Conservation (phyloP, 2,888 invertebrate species). For the Hypselothyrea guttata region DNA sequence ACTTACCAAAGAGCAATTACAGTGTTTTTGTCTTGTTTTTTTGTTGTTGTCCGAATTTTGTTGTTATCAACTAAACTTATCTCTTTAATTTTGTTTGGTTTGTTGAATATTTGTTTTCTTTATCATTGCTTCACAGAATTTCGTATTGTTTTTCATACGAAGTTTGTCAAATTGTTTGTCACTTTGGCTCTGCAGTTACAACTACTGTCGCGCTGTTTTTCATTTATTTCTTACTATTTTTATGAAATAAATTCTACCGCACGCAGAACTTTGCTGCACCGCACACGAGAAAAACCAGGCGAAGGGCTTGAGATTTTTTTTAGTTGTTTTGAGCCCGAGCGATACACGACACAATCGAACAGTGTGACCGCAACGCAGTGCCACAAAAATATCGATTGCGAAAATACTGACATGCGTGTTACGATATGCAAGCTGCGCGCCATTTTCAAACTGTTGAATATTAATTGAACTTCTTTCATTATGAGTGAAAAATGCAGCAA, state of each 20-base stretch:
- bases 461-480: no score
- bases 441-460: no score
- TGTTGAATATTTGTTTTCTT: neutral
- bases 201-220: neutral
- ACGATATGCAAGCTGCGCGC: no score
- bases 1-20: conserved; percentile 45
- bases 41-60: conserved; percentile 1
- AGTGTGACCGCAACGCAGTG: no score
- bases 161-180: neutral
- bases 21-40: conserved; percentile 7
- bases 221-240: neutral
- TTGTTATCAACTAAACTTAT: conserved; percentile 12
- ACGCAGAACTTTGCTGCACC: conserved; percentile 38
- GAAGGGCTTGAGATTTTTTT: conserved; percentile 23
- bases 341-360: no score
- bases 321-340: conserved; percentile 44
- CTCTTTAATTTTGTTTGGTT: conserved; percentile 2
- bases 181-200: conserved; percentile 5
- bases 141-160: neutral
- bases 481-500: no score
- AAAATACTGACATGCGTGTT: no score
- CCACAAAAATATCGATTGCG: no score
- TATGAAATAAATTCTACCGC: conserved; percentile 30
- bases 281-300: conserved; percentile 32
- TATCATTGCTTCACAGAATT: no score